Evolutionary conservation across 2,888 invertebrate species (phyloP), one percentile per base, ranked within the genome.

Genomic region (Didymodactylos carnosus): DNA sequence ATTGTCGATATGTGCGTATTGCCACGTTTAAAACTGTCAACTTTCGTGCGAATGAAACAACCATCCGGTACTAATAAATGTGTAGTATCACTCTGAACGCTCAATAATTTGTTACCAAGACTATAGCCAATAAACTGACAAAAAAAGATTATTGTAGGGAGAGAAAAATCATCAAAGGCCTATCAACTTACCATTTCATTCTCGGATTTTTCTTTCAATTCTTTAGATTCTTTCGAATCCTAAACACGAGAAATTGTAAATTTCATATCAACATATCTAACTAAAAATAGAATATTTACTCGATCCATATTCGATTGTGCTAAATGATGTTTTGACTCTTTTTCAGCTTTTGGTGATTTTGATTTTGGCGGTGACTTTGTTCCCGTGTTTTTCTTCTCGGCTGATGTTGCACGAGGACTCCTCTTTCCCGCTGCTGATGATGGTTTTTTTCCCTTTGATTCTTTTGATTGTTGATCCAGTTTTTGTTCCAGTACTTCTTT

Each of bases 381-480:
- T 19, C 74, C 39, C 41, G 62, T 39, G 51, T 76, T 70, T 40
- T 75, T 72, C 39, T 39, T 46, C 51, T 71, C 72, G 0, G 73
- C 23, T n/a, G 53, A 71, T 51, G 76, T 49, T n/a, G 23, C 78
- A 23, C 46, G 39, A 49, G 69, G 69, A 29, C 49, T 75, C 35
- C 35, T 62, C 25, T 46, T 35, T 7, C 19, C 71, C 23, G 10
- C 27, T 29, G 19, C 71, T 70, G 69, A 75, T 41, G 75, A 16
- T 49, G 62, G 43, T 70, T 70, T 40, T 35, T 75, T 72, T 69
- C 29, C 51, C 62, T 72, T 75, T 2, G 69, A 27, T n/a, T 71
- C 72, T 76, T 76, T 70, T 16, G 29, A 78, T 27, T 40, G n/a
- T 71, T 71, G 46, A 39, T 39, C n/a, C 35, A 27, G 19, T 27